These are phyloP conservation scores for Accipiter fasciatus DNA, from an alignment of 2,797 vertebrate genomes.

Conservation along the genomic window DNA sequence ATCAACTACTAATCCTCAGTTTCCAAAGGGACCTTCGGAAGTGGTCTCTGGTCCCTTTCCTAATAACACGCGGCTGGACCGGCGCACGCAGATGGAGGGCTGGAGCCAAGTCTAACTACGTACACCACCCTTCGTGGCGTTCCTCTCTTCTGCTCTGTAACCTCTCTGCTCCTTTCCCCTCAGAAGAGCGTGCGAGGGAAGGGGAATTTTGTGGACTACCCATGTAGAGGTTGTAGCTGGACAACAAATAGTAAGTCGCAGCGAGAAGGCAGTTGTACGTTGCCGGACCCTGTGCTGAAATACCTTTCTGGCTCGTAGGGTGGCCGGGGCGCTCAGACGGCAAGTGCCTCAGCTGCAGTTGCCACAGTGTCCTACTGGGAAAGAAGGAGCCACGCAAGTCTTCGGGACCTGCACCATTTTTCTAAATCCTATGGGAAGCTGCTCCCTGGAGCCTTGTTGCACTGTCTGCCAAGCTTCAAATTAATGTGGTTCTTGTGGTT, in stretches of 20 bases:
- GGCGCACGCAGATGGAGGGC: not conserved
- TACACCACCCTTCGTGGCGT: not conserved
- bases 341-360: not conserved
- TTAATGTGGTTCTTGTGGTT: constrained; percentile 60
- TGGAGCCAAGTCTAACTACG: not conserved
- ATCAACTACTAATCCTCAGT: not conserved
- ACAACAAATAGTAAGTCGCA: not conserved
- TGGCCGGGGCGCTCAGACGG: not conserved
- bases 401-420: not conserved
- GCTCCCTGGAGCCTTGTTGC: constrained; percentile 5
- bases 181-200: not conserved
- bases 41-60: not conserved
- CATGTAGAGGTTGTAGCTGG: not conserved
- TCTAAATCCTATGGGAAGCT: constrained; percentile 6
- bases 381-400: not conserved
- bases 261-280: not conserved
- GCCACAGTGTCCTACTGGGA: not conserved
- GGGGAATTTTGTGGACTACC: not conserved
- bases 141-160: not conserved
- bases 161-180: not conserved
- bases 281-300: not conserved
- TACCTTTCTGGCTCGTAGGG: not conserved
- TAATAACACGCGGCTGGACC: rapidly evolving
- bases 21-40: not conserved
- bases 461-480: constrained; percentile 42